A percentile compares a stretch with the other conserved stretches of the same genome.
Conservation (phyloP, 2,113 vertebrate genomes). For the Scalopus aquaticus region DNA sequence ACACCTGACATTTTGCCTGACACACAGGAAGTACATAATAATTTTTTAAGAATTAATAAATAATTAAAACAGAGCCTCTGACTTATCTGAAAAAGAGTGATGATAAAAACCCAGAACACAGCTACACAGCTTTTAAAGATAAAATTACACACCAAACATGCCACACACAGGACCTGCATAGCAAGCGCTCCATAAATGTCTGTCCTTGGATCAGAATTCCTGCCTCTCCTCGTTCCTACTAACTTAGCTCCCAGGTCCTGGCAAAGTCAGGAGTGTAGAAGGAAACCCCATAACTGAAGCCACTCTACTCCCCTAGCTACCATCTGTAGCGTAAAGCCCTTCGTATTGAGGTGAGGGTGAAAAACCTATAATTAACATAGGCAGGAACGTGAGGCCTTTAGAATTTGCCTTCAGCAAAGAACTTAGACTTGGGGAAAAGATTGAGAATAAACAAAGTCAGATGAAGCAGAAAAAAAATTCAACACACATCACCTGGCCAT, state of each 20-base stretch:
- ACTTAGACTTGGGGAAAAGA: neutral
- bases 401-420: neutral
- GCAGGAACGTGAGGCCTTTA: neutral
- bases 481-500: neutral
- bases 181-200: neutral
- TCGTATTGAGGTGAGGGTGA: neutral
- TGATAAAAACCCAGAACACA: neutral
- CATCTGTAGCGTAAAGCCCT: neutral
- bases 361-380: neutral
- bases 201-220: neutral
- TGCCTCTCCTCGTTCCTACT: neutral
- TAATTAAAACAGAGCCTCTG: neutral
- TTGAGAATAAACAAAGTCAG: neutral
- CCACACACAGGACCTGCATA: neutral
- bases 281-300: neutral
- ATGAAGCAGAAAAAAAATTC: neutral
- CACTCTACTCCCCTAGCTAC: neutral
- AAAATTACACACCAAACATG: neutral
- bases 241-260: neutral
- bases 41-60: constrained; percentile 36
- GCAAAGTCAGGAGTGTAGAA: neutral
- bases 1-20: neutral
- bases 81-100: constrained; percentile 9
- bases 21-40: neutral
- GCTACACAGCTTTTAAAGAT: constrained; percentile 7